A percentile compares a stretch with the other conserved stretches of the same genome.
Conservation (phyloP, 1,140 invertebrate genomes). For the Amphibalanus amphitrite region DNA sequence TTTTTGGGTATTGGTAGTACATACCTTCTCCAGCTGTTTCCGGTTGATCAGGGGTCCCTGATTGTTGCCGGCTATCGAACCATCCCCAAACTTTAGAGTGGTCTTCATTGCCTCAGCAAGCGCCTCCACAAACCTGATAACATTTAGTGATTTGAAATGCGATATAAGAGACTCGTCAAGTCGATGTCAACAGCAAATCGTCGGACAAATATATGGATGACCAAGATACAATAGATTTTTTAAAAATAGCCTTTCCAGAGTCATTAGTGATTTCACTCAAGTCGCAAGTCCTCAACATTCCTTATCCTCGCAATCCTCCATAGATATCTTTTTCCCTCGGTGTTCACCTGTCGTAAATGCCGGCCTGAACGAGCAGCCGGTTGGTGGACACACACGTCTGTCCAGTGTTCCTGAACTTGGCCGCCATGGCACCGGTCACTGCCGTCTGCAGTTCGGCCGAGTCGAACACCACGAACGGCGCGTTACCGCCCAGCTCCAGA, state of each 20-base stretch:
- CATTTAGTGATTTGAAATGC: no score
- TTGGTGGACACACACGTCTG: slow-evolving; percentile 95
- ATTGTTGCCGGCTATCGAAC: slow-evolving; percentile 46
- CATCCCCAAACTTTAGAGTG: slow-evolving; percentile 61
- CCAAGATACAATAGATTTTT: no score
- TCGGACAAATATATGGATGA: no score
- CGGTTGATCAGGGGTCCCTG: slow-evolving; percentile 85
- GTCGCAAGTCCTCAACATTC: no score
- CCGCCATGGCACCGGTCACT: slow-evolving; percentile 65
- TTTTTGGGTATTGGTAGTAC: no score
- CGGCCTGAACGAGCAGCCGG: slow-evolving; percentile 74
- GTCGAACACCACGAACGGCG: slow-evolving; percentile 43
- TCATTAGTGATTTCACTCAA: no score
- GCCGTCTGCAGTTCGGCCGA: slow-evolving; percentile 73
- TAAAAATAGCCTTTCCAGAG: no score
- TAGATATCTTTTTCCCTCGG: slow-evolving; percentile 38
- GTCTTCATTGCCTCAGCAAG: slow-evolving; percentile 46
- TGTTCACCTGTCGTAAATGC: slow-evolving; percentile 46
- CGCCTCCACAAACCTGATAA: slow-evolving; percentile 45
- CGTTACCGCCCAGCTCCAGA: slow-evolving; percentile 43
- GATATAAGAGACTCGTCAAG: no score
- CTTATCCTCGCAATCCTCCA: no score
- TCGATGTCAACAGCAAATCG: no score
- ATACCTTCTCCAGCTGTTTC: slow-evolving; percentile 61
- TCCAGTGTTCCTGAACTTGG: slow-evolving; percentile 90